Evolutionary conservation across 2,888 invertebrate genomes (phyloP), one percentile per base, ranked within the genome.

Genomic region (Thalpophila matura): DNA sequence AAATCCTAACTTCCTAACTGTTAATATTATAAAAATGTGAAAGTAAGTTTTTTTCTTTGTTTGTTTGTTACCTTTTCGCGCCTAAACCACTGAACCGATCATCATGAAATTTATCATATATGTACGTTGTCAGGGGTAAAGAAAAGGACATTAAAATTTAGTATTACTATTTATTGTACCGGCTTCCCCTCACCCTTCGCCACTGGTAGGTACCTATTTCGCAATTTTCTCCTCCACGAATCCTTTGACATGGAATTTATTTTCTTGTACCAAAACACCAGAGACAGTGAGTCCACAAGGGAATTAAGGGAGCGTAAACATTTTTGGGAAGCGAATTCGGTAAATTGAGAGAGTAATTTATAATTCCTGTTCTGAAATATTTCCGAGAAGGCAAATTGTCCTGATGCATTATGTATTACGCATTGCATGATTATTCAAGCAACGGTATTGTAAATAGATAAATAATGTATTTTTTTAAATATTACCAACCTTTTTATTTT

Each of bases 281-380:
- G 27, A 55, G 38, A 42, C 29, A 29, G 42, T 16, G n/a, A 27
- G 22, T 49, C 26, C 37, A 22, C 26, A 35, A 45, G 37, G 57
- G 43, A 50, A 31, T 66, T 45, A 57, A 16, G 26, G 22, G 20
- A 64, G 46, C 33, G 54, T 46, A 33, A 63, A 53, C 37, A 57
- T 49, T 64, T 43, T 64, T 43, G 16, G 24, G 20, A 57, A 53
- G 12, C 33, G 37, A 24, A 69, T 53, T 53, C 26, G n/a, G 33
- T 45, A 47, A 54, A 62, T 38, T 43, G 40, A 37, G 9, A 40
- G 46, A 53, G 35, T 37, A 59, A 59, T 53, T 59, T 66, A 59
- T 50, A 27, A 40, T 29, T 46, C 16, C 35, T 58, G 46, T 18
- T 47, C 38, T 47, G 22, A 16, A 7, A 37, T 33, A 66, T 37